Evolutionary conservation across 2,113 vertebrate species (phyloP), one percentile per base, ranked within the genome.

Genomic region (Otus sunia): DNA sequence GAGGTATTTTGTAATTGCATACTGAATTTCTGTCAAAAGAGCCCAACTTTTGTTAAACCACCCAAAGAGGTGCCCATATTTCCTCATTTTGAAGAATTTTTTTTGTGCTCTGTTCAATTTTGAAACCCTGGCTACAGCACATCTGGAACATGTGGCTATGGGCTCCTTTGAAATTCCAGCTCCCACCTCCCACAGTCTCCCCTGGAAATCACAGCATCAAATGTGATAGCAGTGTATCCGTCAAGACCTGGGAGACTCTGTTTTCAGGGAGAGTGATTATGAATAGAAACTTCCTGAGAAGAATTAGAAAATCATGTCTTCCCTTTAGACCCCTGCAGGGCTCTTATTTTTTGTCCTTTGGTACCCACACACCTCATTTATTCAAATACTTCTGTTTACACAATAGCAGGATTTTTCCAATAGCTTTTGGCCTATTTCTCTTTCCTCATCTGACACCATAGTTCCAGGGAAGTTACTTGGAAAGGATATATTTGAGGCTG

Each of bases 391-490:
- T 92, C 74, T 93, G 53, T 93, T 93, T 96, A 88, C 73, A 90
- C 41, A 92, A 77, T 29, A 79, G 25, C 66, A 94, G 26, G 21
- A 55, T 53, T 90, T 95, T 95, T 92, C 90, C 92, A 82, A 76
- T 79, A 83, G n/a, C 60, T 88, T 88, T 96, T 96, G 55, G 73
- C 36, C 27, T 69, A 50, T 92, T 92, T 91, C 25, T 94, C 52
- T 92, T 94, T 84, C 68, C 50, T 82, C 78, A 78, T 94, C 74
- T 80, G 86, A 76, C 92, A 86, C 58, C 45, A 66, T 62, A 71
- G 22, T 82, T 96, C 94, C 77, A 45, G 87, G 77, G 81, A 91
- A 95, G 89, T 94, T 92, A 85, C 56, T 92, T 88, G 56, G 68
- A 94, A 94, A 80, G 63, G 66, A 72, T 66, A 43, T 67, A n/a